A percentile compares a stretch with the other conserved stretches of the same genome.
Evolutionary conservation across 2,113 vertebrate species (phyloP).

Genomic region (Megaleporinus macrocephalus): DNA sequence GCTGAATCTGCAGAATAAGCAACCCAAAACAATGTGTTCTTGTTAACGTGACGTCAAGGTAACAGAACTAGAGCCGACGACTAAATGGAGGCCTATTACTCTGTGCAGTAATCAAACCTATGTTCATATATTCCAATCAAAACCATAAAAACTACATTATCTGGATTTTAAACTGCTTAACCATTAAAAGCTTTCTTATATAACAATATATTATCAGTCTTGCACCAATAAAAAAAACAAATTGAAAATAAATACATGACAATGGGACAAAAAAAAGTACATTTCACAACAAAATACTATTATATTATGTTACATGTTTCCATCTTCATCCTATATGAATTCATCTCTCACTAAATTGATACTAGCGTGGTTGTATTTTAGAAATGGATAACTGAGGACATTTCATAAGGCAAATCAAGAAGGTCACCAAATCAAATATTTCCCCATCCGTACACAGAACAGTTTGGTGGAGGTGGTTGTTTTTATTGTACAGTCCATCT

Average conservation of each 20-base stretch:
- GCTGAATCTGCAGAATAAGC: background rate
- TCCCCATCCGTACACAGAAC: conserved; percentile 1
- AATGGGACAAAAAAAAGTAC: background rate
- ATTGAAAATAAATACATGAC: background rate
- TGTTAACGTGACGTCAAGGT: background rate
- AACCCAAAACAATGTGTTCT: background rate
- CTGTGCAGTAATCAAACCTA: background rate
- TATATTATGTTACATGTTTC: background rate
- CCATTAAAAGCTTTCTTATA: conserved; percentile 63
- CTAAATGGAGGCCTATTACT: background rate
- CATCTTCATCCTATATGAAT: background rate
- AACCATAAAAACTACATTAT: background rate
- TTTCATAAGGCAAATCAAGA: conserved; percentile 20
- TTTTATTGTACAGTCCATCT: conserved; percentile 62
- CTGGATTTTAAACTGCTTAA: conserved; percentile 62
- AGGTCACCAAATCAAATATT: background rate
- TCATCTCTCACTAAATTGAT: background rate
- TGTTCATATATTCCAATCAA: background rate
- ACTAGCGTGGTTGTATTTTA: background rate
- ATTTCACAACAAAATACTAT: background rate
- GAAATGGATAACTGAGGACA: background rate
- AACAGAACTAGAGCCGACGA: background rate
- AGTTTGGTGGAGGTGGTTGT: background rate
- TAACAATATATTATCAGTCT: background rate
- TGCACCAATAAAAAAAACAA: background rate